Base-by-base conservation (phyloP, 2,888 invertebrate species). In the Horisme vitalbata region DNA sequence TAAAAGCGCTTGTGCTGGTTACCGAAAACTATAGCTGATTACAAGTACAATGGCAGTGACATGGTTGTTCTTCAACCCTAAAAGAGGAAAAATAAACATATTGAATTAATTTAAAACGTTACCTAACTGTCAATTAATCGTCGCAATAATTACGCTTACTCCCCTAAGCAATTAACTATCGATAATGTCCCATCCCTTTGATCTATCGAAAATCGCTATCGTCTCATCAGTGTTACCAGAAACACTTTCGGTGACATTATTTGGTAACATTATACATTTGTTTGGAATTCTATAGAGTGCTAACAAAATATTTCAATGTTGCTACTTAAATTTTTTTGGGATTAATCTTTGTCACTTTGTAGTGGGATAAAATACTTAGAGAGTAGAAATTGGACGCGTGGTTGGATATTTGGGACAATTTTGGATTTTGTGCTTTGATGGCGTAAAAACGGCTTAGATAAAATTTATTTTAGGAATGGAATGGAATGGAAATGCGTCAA, bases 161-260 rank as follows among this genome's bases (percentile, higher is more conserved):
- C 6, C 4, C 4, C 18, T 18, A 18, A 18, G 18, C 2, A 18
- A 18, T 18, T 2, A 18, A 18, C 11, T 26, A 28, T 43, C 30
- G 33, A 45, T 18, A 35, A 1, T 10, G 27, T 38, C 45, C 35
- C 52, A 52, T 48, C 49, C 23, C 58, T 54, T 41, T 12, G 5
- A 33, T 31, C 24, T 38, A 34, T 45, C 49, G 38, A 24, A 44
- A 45, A 39, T 32, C 21, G 36, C 45, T 54, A 59, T 59, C 59
- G 52, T 50, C 12, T 34, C 35, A 79, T 78, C 76, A 65, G 79
- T 73, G 79, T 78, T 65, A 61, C 69, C 46, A 66, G 65, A 69
- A 74, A 78, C 79, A 76, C 79, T 77, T 74, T 69, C 56, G 61
- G 65, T 53, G 73, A 64, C 68, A 75, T 73, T 77, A 75, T 78